Conservation (phyloP, 2,888 invertebrate species). For the Dryobota labecula region DNA sequence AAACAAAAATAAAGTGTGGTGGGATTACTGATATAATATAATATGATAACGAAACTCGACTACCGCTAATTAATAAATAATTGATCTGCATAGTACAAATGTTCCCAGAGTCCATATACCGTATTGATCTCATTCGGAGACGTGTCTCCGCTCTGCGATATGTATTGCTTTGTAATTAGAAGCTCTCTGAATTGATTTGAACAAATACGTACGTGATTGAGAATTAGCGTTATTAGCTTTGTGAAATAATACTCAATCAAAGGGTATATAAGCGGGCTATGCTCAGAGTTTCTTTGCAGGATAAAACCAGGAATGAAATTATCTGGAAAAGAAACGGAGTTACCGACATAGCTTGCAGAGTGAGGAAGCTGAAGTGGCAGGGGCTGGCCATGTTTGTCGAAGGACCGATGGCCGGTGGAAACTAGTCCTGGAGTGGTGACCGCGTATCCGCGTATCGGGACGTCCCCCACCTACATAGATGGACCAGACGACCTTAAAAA, state of each 20-base stretch:
- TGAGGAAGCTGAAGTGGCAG: too few relatives aligned
- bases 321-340: too few relatives aligned
- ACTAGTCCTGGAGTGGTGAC: too few relatives aligned
- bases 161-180: slow-evolving; percentile 26
- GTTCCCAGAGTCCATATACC: not conserved
- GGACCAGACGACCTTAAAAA: too few relatives aligned
- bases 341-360: too few relatives aligned
- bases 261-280: too few relatives aligned
- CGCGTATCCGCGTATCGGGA: too few relatives aligned
- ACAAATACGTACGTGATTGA: slow-evolving; percentile 28
- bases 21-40: not conserved
- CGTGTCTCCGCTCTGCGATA: not conserved
- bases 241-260: slow-evolving; percentile 13
- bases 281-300: too few relatives aligned
- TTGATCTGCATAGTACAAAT: not conserved
- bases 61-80: slow-evolving; percentile 1
- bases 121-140: not conserved
- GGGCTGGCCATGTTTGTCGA: too few relatives aligned
- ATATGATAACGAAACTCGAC: not conserved
- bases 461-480: too few relatives aligned
- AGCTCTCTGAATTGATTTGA: not conserved
- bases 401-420: too few relatives aligned
- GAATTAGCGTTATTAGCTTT: slow-evolving; percentile 10
- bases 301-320: too few relatives aligned
- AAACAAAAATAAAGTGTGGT: not conserved